Evolutionary conservation across 2,888 invertebrate genomes (phyloP), one percentile per base, ranked within the genome.

Genomic region (Hirtodrosophila alboralis): DNA sequence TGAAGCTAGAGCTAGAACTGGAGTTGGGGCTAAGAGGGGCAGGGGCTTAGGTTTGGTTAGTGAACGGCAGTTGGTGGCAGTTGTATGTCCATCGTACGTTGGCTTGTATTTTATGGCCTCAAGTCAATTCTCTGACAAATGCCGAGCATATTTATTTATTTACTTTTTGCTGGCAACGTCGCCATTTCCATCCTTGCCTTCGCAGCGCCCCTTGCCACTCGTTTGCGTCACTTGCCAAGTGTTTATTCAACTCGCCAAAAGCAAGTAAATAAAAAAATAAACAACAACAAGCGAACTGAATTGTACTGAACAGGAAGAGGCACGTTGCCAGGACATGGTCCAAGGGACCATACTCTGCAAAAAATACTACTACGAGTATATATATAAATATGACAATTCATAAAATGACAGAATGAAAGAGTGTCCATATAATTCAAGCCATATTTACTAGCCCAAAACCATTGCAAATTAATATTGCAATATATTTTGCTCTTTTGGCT

Each of bases 101-200:
- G 62, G 75, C 64, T 77, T 59, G 62, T 78, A 71, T 75, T 83
- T 85, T 85, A 83, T 87, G 65, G 87, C 87, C 85, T 71, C 71
- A 75, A 84, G 87, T 85, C 83, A 84, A 84, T 83, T 87, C 87
- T 62, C 84, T 78, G 85, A 78, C 86, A 84, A 86, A 84, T 85
- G 74, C 75, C 68, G 58, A 87, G 75, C 87, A 85, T 83, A 85
- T 83, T 83, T 83, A 86, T 87, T 87, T 83, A 86, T 87, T 86
- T 83, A 81, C 84, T 83, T 64, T n/a, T 63, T 33, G 59, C 72
- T 68, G 57, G 53, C 68, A 60, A 56, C 76, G 60, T 64, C 49
- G 53, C 56, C 58, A 63, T 43, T 47, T 47, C 47, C 37, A 58
- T 58, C 28, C 10, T 8, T 34, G 16, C 2, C 14, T 28, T 4